These are phyloP conservation scores for Zoanthus sociatus DNA, from an alignment of 92 coral and sea anemone genomes.

Conservation along the genomic window DNA sequence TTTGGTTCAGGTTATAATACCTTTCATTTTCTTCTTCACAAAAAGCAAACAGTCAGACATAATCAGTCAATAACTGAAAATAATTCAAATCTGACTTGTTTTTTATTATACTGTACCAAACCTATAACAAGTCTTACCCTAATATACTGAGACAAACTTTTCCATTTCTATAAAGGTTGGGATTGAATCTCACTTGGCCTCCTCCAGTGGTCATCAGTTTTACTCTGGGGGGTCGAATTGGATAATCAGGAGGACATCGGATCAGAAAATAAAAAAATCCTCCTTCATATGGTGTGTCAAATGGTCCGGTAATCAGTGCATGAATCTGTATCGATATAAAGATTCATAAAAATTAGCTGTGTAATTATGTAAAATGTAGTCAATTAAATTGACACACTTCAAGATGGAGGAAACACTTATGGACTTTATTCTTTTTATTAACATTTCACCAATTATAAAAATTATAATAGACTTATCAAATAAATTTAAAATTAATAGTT, in stretches of 20 bases:
- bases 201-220: constrained; percentile 97
- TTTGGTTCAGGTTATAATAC: too few species aligned
- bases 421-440: too few species aligned
- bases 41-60: not conserved
- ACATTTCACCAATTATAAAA: too few species aligned
- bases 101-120: not conserved
- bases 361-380: too few species aligned
- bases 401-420: too few species aligned
- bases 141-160: constrained; percentile 97
- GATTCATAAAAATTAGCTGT: not conserved
- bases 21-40: not conserved
- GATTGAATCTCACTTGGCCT: constrained; percentile 97
- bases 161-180: constrained; percentile 97
- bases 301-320: constrained; percentile 98
- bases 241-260: constrained; percentile 99
- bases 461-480: too few species aligned
- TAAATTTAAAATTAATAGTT: too few species aligned
- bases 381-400: too few species aligned
- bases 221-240: constrained; percentile 97
- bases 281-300: constrained; percentile 99
- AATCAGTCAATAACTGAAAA: not conserved
- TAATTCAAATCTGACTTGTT: not conserved
- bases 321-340: constrained; percentile 73
- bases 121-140: constrained; percentile 72
- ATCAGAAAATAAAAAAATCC: constrained; percentile 96